Conservation (phyloP, 2,888 invertebrate species). For the Noctua pronuba region DNA sequence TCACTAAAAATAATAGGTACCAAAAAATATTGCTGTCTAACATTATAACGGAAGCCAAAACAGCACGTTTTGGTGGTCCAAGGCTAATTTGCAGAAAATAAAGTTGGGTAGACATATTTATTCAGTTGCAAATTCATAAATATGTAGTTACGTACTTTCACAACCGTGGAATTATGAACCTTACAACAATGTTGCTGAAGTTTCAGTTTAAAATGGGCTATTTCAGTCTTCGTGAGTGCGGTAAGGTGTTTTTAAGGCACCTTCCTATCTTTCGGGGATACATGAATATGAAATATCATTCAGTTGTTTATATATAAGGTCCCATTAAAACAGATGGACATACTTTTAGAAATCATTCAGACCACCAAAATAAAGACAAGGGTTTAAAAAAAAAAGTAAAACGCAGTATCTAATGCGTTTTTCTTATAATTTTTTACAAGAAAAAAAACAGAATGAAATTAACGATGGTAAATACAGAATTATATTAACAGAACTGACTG, state of each 20-base stretch:
- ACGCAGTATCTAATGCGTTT: no score
- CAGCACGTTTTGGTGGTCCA: conserved; percentile 8
- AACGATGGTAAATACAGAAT: no score
- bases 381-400: no score
- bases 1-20: background rate
- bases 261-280: background rate
- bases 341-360: no score
- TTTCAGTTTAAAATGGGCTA: conserved; percentile 22
- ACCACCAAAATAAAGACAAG: no score
- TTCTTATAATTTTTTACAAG: no score
- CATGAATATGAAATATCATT: background rate
- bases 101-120: conserved; percentile 31
- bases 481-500: no score
- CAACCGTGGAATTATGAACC: conserved; percentile 13
- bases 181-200: background rate
- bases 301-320: background rate
- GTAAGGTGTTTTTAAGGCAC: background rate
- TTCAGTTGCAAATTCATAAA: conserved; percentile 53
- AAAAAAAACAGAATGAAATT: no score
- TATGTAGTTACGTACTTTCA: conserved; percentile 38
- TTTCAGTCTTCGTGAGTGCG: background rate
- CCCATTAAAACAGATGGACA: no score
- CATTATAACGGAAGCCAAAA: background rate
- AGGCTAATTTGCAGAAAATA: conserved; percentile 33
- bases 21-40: background rate